Evolutionary conservation across 2,797 vertebrate species (phyloP).

Genomic region (Protonibea diacanthus): DNA sequence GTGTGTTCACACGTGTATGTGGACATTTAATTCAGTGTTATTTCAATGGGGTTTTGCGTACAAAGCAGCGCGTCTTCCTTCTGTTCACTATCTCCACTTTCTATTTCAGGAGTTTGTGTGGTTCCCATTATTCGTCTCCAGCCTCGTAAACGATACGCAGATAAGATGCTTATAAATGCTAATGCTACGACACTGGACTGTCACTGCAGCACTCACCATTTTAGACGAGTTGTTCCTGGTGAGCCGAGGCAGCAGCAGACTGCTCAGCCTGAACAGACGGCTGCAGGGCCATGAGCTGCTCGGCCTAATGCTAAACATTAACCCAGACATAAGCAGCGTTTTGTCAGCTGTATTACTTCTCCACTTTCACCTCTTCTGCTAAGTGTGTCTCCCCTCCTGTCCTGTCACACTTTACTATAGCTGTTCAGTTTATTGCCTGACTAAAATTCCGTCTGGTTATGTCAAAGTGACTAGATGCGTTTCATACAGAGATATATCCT

Average conservation of each 20-base stretch:
- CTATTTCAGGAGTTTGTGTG: rapidly evolving
- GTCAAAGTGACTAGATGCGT: neutral
- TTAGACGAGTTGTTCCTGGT: conserved; percentile 54
- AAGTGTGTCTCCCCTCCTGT: neutral
- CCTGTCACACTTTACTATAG: conserved; percentile 12
- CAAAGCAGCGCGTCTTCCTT: neutral
- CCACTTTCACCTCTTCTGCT: neutral
- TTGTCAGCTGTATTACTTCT: neutral
- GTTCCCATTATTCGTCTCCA: neutral
- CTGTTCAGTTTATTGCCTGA: conserved; percentile 72
- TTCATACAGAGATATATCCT: neutral
- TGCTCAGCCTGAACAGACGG: conserved; percentile 32
- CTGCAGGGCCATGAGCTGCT: conserved; percentile 47
- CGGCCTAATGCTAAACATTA: conserved; percentile 78
- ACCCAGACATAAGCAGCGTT: conserved; percentile 68
- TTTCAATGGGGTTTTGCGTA: neutral
- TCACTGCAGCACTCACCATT: conserved; percentile 79
- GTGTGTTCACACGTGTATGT: rapidly evolving
- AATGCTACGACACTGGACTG: neutral
- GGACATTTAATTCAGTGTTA: neutral
- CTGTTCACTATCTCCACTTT: neutral
- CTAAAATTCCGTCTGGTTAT: conserved; percentile 49
- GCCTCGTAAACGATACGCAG: rapidly evolving
- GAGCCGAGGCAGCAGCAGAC: conserved; percentile 20
- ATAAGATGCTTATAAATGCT: conserved; percentile 18